phyloP scores from a whole-genome alignment of 2,888 invertebrate species.

The Heliconius charithonia region DNA sequence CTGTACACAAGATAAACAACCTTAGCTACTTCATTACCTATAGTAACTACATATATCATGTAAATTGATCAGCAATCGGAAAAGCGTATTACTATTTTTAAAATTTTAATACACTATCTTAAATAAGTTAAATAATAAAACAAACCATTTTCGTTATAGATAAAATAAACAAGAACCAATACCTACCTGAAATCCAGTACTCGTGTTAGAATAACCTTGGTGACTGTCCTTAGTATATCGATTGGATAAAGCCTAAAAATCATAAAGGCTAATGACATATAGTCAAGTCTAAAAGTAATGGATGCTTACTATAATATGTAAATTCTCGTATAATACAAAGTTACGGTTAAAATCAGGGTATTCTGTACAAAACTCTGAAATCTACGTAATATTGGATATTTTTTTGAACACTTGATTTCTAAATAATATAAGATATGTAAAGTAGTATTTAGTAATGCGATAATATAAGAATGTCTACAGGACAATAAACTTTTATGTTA shows the following conservation, averaged over 20 bases:
- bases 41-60: neutral
- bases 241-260: neutral
- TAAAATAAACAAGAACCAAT: neutral
- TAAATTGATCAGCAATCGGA: neutral
- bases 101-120: neutral
- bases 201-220: slow-evolving; percentile 3
- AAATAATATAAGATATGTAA: neutral
- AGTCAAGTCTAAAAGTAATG: neutral
- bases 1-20: neutral
- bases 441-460: neutral
- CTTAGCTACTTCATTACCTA: neutral
- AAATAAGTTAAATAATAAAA: neutral
- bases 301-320: neutral
- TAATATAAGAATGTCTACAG: neutral
- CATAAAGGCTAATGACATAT: neutral
- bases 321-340: neutral
- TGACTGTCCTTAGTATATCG: neutral
- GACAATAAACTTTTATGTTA: neutral
- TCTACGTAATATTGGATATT: neutral
- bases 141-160: neutral
- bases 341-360: neutral
- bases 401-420: neutral
- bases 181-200: neutral
- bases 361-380: neutral
- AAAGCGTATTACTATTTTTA: neutral